Evolutionary conservation across 2,797 vertebrate genomes (phyloP).

Genomic region (Dromococcyx pavoninus): DNA sequence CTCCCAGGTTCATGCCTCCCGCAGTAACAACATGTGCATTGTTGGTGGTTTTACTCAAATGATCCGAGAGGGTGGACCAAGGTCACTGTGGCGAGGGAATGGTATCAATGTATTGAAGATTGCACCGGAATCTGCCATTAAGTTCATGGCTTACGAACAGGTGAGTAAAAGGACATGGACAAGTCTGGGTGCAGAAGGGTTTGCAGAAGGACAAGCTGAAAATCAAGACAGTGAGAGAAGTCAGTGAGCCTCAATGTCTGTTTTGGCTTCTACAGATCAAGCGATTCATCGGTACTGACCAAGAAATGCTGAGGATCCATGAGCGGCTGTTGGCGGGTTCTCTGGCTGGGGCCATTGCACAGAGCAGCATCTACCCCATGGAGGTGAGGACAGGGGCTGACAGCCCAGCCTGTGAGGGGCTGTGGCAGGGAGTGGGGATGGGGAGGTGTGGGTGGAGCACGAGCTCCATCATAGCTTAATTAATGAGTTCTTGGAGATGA

Average conservation of each 20-base stretch:
- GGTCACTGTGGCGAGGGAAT: constrained; percentile 93
- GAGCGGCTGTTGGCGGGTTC: constrained; percentile 92
- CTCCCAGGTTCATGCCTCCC: constrained; percentile 90
- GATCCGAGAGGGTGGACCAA: constrained; percentile 89
- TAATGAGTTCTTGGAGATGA: background rate
- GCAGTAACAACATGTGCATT: constrained; percentile 91
- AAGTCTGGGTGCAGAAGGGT: background rate
- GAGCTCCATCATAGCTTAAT: background rate
- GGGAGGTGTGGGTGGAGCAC: background rate
- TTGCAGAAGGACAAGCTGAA: background rate
- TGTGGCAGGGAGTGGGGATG: background rate
- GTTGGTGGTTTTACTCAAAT: constrained; percentile 89
- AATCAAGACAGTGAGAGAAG: background rate
- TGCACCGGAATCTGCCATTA: constrained; percentile 93
- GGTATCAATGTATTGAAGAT: constrained; percentile 97
- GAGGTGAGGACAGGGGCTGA: constrained; percentile 81
- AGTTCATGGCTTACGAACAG: constrained; percentile 98
- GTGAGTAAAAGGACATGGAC: constrained; percentile 63
- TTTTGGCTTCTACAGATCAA: constrained; percentile 82
- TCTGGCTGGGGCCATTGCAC: constrained; percentile 89
- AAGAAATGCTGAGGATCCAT: constrained; percentile 88
- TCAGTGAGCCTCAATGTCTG: rapidly evolving
- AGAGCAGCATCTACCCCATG: constrained; percentile 98
- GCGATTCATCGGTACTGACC: constrained; percentile 90
- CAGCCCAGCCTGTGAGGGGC: background rate